Evolutionary conservation across 2,113 vertebrate species (phyloP), one percentile per base, ranked within the genome.

Genomic region (Lepus timidus): DNA sequence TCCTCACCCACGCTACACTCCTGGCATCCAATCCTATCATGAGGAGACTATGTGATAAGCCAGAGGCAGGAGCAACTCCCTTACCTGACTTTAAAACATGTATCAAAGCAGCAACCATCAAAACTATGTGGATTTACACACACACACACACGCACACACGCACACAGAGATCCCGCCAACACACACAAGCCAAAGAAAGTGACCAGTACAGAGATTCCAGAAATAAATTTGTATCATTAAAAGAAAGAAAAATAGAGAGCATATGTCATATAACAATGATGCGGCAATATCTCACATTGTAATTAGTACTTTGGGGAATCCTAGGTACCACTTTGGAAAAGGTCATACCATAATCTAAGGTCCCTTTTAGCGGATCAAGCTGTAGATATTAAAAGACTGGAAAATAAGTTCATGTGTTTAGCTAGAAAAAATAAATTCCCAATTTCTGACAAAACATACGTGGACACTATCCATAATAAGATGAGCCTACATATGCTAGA

Each of bases 331-430:
- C 9, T 85, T 62, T 52, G 74, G 39, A 71, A 95, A 70, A 95
- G 25, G 36, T 84, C 71, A 58, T 0, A 67, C 7, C 25, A 23
- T 93, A 62, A 88, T 71, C 83, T 79, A 23, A 49, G 78, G 62
- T 71, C 76, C 51, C 68, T 90, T 93, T 94, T 81, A 87, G 55
- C 36, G 39, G 36, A 49, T 85, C 44, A 51, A 67, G 55, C 36
- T 88, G 17, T 27, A 80, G 67, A 55, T 19, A 81, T 80, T 79
- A 82, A 90, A 84, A 78, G 31, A 65, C 23, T 85, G 16, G 33
- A 94, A 86, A 85, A 70, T 44, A 85, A 95, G 22, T 17, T 73
- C 71, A 80, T 20, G 25, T 81, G 85, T 78, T 93, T 68, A 76
- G 33, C 11, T 19, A 58, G 52, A 86, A 90, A 94, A 83, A 20